Evolutionary conservation across 2,113 vertebrate species (phyloP).

Genomic region (Indicator indicator): DNA sequence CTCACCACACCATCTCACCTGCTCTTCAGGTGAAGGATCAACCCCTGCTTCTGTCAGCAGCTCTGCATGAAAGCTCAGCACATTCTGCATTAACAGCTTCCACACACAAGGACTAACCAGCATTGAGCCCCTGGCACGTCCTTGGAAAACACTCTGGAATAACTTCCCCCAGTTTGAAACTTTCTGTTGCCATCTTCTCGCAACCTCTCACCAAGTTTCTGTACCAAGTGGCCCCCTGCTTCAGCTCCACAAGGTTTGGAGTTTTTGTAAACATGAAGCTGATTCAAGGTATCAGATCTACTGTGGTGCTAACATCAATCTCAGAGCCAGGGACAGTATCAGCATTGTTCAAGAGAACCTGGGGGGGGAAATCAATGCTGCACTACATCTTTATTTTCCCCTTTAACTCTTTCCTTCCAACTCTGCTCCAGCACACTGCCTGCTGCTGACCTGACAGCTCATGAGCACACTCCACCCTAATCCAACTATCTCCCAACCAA

Average conservation of each 20-base stretch:
- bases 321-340: not conserved
- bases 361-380: not conserved
- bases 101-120: not conserved
- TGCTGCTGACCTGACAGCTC: too few relatives aligned
- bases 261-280: not conserved
- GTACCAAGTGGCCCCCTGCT: not conserved
- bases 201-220: not conserved
- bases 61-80: not conserved
- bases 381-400: too few relatives aligned
- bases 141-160: not conserved
- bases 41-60: not conserved
- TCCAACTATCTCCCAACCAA: accelerated
- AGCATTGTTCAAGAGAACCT: not conserved
- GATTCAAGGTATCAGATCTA: not conserved
- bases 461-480: accelerated
- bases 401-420: not conserved
- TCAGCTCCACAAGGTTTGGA: too few relatives aligned
- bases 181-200: not conserved
- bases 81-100: not conserved
- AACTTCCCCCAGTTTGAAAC: not conserved
- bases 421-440: accelerated
- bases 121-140: accelerated
- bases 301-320: not conserved
- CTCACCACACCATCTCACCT: not conserved
- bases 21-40: accelerated